Conservation (phyloP, 1,140 invertebrate species). For the Pseudomyrmex concolor region DNA sequence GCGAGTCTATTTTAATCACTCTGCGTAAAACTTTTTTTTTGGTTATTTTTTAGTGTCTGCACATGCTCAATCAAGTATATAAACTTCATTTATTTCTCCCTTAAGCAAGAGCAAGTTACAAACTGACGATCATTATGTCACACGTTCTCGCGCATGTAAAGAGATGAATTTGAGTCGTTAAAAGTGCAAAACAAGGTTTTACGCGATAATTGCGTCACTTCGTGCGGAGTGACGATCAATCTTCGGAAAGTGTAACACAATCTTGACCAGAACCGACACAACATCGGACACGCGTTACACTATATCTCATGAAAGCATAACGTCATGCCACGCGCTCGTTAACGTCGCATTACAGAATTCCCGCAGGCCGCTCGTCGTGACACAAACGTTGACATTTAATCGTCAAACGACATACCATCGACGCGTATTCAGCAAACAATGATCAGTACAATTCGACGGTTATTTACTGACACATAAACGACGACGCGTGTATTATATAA, state of each 20-base stretch:
- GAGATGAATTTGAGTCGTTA: not conserved
- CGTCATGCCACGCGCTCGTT: conserved; percentile 43
- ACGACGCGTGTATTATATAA: not conserved
- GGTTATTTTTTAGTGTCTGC: not conserved
- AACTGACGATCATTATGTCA: not conserved
- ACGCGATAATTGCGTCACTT: conserved; percentile 39
- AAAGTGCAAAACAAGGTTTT: not conserved
- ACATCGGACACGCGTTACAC: conserved; percentile 38
- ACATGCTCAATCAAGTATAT: not conserved
- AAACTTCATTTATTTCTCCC: not conserved
- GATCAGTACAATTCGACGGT: conserved; percentile 20
- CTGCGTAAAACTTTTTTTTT: not conserved
- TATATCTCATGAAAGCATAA: conserved; percentile 43
- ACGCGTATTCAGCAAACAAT: conserved; percentile 16
- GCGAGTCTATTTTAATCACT: not conserved
- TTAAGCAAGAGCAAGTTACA: not conserved
- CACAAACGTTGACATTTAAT: conserved; percentile 9
- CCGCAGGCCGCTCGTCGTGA: not conserved
- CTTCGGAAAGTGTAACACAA: conserved; percentile 53
- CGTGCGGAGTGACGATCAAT: conserved; percentile 1
- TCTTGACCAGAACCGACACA: conserved; percentile 39
- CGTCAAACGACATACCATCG: conserved; percentile 21
- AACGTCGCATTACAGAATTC: conserved; percentile 53
- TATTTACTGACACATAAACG: conserved; percentile 11
- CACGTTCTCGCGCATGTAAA: not conserved